Conservation (phyloP, 2,113 vertebrate species). For the Oryzias melastigma region DNA sequence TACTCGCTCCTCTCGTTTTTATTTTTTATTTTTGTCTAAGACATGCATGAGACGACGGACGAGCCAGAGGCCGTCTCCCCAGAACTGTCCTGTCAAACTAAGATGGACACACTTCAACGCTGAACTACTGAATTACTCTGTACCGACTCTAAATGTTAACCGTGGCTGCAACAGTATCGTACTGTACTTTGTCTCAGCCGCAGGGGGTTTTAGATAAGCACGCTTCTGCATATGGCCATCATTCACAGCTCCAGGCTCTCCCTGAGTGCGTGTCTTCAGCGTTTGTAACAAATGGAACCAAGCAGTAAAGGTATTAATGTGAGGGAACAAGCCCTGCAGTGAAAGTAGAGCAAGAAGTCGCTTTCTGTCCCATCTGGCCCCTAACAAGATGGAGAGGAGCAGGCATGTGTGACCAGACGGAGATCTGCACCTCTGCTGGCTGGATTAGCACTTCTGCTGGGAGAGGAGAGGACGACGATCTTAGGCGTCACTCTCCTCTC, state of each 20-base stretch:
- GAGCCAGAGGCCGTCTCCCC: constrained; percentile 22
- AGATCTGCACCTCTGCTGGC: constrained; percentile 47
- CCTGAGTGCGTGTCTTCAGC: constrained; percentile 64
- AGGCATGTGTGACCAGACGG: constrained; percentile 49
- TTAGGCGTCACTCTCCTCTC: constrained; percentile 40
- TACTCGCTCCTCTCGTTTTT: background rate
- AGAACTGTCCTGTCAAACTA: constrained; percentile 6
- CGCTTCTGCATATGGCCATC: constrained; percentile 71
- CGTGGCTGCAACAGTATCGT: constrained; percentile 59
- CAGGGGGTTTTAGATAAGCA: constrained; percentile 64
- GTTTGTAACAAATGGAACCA: constrained; percentile 65
- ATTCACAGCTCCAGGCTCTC: constrained; percentile 68
- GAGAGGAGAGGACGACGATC: constrained; percentile 38
- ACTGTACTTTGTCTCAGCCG: constrained; percentile 65
- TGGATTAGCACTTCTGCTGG: constrained; percentile 72
- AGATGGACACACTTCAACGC: background rate
- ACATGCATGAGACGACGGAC: background rate
- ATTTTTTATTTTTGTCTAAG: background rate
- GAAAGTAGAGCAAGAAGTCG: constrained; percentile 64
- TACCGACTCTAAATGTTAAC: constrained; percentile 57
- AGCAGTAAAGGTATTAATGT: constrained; percentile 65
- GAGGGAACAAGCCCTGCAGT: constrained; percentile 59
- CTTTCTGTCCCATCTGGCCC: constrained; percentile 62
- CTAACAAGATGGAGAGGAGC: constrained; percentile 68
- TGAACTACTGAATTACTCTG: constrained; percentile 28